These are phyloP conservation scores for Ceyx melanurus DNA, from an alignment of 2,113 vertebrate species.

Conservation along the genomic window DNA sequence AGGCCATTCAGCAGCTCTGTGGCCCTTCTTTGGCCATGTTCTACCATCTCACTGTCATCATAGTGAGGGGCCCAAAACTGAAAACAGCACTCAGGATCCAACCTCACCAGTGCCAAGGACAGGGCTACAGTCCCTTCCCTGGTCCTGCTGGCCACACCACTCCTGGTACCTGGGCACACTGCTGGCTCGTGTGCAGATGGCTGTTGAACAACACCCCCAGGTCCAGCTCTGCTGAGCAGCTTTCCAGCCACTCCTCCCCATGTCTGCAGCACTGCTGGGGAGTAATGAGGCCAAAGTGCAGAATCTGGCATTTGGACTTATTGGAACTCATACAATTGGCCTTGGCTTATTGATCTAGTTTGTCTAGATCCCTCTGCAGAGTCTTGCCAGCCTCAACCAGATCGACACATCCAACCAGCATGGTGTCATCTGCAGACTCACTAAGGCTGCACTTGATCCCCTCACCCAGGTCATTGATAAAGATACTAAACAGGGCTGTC, in stretches of 20 bases:
- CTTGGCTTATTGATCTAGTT: too few relatives aligned
- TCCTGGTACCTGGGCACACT: background rate
- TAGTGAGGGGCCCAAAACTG: accelerated
- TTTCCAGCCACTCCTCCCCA: background rate
- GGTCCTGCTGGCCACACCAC: accelerated
- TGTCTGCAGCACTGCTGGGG: too few relatives aligned
- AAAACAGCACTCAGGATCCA: accelerated
- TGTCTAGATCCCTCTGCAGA: too few relatives aligned
- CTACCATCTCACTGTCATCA: background rate
- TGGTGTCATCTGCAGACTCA: too few relatives aligned
- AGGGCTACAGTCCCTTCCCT: accelerated
- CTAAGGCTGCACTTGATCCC: too few relatives aligned
- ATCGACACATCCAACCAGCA: too few relatives aligned
- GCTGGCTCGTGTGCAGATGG: background rate
- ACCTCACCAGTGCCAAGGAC: background rate
- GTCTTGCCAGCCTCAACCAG: too few relatives aligned
- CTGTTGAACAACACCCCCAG: background rate
- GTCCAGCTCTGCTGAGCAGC: background rate
- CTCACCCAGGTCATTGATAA: too few relatives aligned
- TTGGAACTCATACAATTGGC: too few relatives aligned
- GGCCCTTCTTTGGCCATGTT: accelerated
- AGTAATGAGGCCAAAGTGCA: too few relatives aligned
- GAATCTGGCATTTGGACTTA: too few relatives aligned
- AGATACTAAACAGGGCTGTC: too few relatives aligned
- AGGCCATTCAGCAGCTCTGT: background rate